A percentile compares a stretch with the other conserved stretches of the same genome.
phyloP scores from a whole-genome alignment of 2,113 vertebrate genomes.

The Oryzias celebensis region DNA sequence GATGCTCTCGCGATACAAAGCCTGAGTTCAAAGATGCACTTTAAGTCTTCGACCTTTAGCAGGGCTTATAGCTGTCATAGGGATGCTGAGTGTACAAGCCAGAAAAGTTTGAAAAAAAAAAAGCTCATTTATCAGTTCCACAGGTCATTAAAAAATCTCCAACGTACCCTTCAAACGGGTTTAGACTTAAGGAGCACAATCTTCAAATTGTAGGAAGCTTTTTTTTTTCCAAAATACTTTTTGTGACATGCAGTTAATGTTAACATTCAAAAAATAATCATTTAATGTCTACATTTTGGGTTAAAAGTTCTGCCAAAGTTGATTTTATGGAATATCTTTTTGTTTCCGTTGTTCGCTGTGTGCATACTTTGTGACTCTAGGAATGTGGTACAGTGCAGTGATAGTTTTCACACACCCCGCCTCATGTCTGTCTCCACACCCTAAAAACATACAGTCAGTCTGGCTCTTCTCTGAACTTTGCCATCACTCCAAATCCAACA shows the following conservation, averaged over 20 bases:
- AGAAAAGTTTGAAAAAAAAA: background rate
- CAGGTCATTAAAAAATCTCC: too few relatives aligned
- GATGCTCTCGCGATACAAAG: constrained; percentile 75
- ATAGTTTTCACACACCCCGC: constrained; percentile 68
- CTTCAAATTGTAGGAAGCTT: too few relatives aligned
- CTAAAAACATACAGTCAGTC: constrained; percentile 55
- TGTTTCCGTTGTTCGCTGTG: constrained; percentile 35
- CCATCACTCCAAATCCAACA: constrained; percentile 27
- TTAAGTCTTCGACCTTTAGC: constrained; percentile 4
- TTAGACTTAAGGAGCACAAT: too few relatives aligned
- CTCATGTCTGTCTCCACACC: constrained; percentile 59
- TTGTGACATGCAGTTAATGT: background rate
- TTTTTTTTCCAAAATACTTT: background rate
- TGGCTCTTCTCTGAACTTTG: constrained; percentile 33
- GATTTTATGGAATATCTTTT: constrained; percentile 4
- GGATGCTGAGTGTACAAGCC: background rate
- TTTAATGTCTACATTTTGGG: too few relatives aligned
- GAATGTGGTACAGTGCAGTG: constrained; percentile 64
- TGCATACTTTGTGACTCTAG: constrained; percentile 36
- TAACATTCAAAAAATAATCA: background rate
- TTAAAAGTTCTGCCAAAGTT: too few relatives aligned
- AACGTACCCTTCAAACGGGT: too few relatives aligned
- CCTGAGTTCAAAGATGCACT: constrained; percentile 42
- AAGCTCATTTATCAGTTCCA: background rate
- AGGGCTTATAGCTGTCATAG: background rate